Evolutionary conservation across 1,140 invertebrate species (phyloP).

Genomic region (Pseudomyrmex gracilis): DNA sequence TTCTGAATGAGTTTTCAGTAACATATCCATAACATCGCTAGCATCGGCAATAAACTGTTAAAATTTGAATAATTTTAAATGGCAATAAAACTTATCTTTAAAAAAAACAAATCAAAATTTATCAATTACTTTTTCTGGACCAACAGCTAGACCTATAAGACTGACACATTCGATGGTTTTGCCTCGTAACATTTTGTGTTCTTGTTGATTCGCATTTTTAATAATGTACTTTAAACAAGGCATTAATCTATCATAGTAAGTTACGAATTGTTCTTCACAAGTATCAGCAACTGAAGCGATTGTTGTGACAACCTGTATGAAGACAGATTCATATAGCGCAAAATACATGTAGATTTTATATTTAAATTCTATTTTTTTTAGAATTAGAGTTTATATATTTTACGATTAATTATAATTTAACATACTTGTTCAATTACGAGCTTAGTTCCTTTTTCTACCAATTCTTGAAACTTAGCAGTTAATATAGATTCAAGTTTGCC

Average conservation of each 20-base stretch:
- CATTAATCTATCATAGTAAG: slow-evolving; percentile 95
- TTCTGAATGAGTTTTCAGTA: slow-evolving; percentile 96
- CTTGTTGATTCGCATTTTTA: slow-evolving; percentile 94
- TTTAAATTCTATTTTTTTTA: background rate
- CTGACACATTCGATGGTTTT: slow-evolving; percentile 99
- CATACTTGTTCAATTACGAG: slow-evolving; percentile 97
- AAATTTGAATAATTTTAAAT: slow-evolving; percentile 5
- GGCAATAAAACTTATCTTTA: background rate
- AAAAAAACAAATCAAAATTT: slow-evolving; percentile 9
- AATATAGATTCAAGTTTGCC: slow-evolving; percentile 96
- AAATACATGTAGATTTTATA: background rate
- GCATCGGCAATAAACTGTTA: slow-evolving; percentile 95
- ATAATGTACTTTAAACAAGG: slow-evolving; percentile 99
- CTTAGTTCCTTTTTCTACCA: slow-evolving; percentile 97
- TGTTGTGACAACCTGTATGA: slow-evolving; percentile 92
- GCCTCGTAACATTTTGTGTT: slow-evolving; percentile 95
- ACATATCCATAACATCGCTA: slow-evolving; percentile 97
- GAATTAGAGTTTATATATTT: background rate
- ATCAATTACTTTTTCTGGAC: slow-evolving; percentile 92
- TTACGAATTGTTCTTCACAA: slow-evolving; percentile 97
- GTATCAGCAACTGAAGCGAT: slow-evolving; percentile 99
- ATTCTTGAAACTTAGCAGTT: slow-evolving; percentile 96
- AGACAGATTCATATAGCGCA: background rate
- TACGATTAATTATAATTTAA: slow-evolving; percentile 18
- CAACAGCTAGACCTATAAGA: slow-evolving; percentile 98